Conservation (phyloP, 2,888 invertebrate species). For the Andrena hattorfiana region DNA sequence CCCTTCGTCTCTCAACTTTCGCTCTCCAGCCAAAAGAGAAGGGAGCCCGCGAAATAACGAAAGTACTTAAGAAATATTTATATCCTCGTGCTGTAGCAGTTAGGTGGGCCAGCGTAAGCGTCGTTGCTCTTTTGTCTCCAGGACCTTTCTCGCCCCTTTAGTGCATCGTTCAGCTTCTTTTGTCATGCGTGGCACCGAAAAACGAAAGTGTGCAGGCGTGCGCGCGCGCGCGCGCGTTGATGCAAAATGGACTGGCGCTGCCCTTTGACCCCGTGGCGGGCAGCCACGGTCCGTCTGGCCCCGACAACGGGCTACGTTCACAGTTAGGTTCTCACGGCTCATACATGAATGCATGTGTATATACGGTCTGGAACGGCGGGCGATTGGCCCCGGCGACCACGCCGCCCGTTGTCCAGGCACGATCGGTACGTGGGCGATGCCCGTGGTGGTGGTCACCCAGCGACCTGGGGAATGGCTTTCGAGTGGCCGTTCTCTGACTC, state of each 20-base stretch:
- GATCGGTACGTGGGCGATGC: constrained; percentile 63
- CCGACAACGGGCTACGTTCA: constrained; percentile 77
- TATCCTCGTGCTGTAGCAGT: not conserved
- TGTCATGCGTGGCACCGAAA: constrained; percentile 63
- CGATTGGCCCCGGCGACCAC: constrained; percentile 60
- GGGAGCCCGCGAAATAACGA: not conserved
- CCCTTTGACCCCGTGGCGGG: constrained; percentile 77
- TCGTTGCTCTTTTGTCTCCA: constrained; percentile 34
- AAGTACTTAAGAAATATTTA: constrained; percentile 3
- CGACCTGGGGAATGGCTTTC: constrained; percentile 50
- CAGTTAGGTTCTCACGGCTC: constrained; percentile 84
- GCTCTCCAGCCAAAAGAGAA: not conserved
- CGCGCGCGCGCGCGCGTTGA: constrained; percentile 57
- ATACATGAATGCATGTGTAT: constrained; percentile 77
- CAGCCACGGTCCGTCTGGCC: constrained; percentile 72
- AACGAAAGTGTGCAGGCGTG: constrained; percentile 63
- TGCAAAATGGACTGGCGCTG: constrained; percentile 78
- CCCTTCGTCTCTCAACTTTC: too few species aligned
- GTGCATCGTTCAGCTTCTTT: constrained; percentile 28
- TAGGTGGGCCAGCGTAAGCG: not conserved
- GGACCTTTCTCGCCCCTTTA: not conserved
- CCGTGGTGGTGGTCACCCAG: constrained; percentile 69
- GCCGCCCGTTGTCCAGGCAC: constrained; percentile 53
- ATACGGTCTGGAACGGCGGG: constrained; percentile 66
- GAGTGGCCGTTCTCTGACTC: constrained; percentile 12